Percentiles rank a stretch among this genome's conserved stretches.
These are phyloP conservation scores for Drosophila tanythrix DNA, from an alignment of 2,888 invertebrate species.

Conservation along the genomic window DNA sequence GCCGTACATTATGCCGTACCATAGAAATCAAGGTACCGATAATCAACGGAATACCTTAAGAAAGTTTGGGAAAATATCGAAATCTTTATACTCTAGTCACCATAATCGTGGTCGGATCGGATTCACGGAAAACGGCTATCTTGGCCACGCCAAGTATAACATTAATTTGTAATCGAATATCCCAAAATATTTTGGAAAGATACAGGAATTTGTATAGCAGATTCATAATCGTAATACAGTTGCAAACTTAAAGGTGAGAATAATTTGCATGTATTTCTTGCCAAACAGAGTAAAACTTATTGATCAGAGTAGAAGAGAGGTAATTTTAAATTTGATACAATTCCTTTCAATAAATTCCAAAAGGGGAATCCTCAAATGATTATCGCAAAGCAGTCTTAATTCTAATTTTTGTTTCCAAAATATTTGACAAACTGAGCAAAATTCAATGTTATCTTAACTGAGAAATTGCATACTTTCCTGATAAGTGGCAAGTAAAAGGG, in stretches of 20 bases:
- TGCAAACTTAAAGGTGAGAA: background rate
- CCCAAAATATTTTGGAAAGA: background rate
- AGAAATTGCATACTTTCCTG: background rate
- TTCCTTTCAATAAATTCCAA: background rate
- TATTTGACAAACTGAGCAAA: background rate
- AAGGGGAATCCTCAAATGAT: background rate
- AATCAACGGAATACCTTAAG: background rate
- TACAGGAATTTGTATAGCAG: background rate
- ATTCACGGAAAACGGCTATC: background rate
- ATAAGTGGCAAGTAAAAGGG: background rate
- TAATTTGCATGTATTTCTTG: background rate
- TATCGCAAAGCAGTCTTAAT: background rate
- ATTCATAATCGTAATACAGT: background rate
- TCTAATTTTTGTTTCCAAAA: background rate
- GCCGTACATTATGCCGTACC: accelerated
- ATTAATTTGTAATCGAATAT: background rate
- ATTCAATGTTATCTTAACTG: background rate
- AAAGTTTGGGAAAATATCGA: background rate
- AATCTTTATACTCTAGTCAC: background rate
- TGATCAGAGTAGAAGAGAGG: background rate
- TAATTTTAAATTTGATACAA: background rate
- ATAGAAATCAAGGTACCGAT: background rate
- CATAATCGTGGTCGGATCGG: background rate
- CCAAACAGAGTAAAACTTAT: background rate
- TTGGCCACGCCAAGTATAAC: background rate